Base-by-base conservation (phyloP, 2,797 vertebrate genomes). In the Mus minutoides region DNA sequence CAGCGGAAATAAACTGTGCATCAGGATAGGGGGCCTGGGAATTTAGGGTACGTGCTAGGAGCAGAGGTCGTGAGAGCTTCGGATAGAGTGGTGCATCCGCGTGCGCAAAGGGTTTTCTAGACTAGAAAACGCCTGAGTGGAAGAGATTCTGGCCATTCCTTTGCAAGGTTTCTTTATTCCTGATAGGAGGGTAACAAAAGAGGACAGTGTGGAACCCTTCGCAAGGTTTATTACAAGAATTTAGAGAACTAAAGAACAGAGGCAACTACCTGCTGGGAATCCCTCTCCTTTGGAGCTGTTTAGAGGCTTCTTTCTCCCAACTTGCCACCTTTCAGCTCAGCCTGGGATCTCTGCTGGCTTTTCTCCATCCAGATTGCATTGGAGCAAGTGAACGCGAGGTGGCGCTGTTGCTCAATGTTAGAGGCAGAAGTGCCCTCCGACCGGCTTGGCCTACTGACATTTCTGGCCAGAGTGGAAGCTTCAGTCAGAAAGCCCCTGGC, bases 371-470 rank as follows among this genome's bases (percentile, higher is more conserved):
- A 34, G 52, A 0, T 24, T 98, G 97, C 87, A 96, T 90, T 73
- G 87, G 96, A 52, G 80, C 17, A 80, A 96, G 78, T 94, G 89
- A 90, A 98, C 98, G 97, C 98, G 96, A 98, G 98, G 98, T 98
- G 98, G 98, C 98, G 98, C 98, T 98, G 95, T 98, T 98, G 98
- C 96, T 98, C 98, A 98, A 98, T 98, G 96, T 97, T 98, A 98
- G 98, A 98, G 88, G 54, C 56, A 24, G 88, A 34, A 0, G 56
- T 46, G 82, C 16, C 96, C 96, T 77, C 40, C 0, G 52, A 71
- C 82, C 6, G 6, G 69, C 91, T 89, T 26, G 86, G 95, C 87
- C 6, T 93, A 7, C 71, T 96, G 97, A 97, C 95, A 82, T 94
- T 94, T 90, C 94, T 97, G 94, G 89, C 96, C 90, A 21, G 40